A percentile compares a stretch with the other conserved stretches of the same genome.
These are phyloP conservation scores for Saxidomus purpurata DNA, from an alignment of 1,140 invertebrate species.

Conservation along the genomic window DNA sequence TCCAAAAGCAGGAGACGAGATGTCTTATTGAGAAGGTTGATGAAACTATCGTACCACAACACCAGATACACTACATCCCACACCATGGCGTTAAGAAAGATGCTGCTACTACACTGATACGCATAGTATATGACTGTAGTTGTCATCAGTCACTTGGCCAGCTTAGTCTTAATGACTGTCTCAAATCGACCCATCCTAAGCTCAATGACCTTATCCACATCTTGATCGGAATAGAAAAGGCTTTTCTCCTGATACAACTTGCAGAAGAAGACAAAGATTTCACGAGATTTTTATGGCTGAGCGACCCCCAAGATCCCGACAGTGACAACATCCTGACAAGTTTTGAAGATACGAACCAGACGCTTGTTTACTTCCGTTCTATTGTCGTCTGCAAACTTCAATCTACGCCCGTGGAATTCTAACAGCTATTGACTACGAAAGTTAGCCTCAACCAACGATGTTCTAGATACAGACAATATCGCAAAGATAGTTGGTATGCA, in stretches of 20 bases:
- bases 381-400: too few relatives aligned
- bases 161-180: background rate
- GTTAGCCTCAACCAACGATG: too few relatives aligned
- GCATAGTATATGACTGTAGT: constrained; percentile 65
- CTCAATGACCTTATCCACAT: too few relatives aligned
- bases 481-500: background rate
- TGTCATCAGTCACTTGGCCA: background rate
- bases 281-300: constrained; percentile 13
- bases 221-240: constrained; percentile 13
- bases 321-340: constrained; percentile 52
- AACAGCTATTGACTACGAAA: too few relatives aligned
- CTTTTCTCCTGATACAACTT: background rate
- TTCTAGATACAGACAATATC: too few relatives aligned
- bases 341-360: constrained; percentile 9
- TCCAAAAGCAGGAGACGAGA: too few relatives aligned
- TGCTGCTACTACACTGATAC: constrained; percentile 59
- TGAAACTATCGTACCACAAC: too few relatives aligned
- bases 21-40: too few relatives aligned
- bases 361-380: background rate
- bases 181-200: background rate
- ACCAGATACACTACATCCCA: too few relatives aligned
- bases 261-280: background rate
- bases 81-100: too few relatives aligned
- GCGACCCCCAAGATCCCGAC: too few relatives aligned
- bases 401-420: too few relatives aligned